Evolutionary conservation across 2,888 invertebrate species (phyloP), one percentile per base, ranked within the genome.

Genomic region (Emmelina monodactyla): DNA sequence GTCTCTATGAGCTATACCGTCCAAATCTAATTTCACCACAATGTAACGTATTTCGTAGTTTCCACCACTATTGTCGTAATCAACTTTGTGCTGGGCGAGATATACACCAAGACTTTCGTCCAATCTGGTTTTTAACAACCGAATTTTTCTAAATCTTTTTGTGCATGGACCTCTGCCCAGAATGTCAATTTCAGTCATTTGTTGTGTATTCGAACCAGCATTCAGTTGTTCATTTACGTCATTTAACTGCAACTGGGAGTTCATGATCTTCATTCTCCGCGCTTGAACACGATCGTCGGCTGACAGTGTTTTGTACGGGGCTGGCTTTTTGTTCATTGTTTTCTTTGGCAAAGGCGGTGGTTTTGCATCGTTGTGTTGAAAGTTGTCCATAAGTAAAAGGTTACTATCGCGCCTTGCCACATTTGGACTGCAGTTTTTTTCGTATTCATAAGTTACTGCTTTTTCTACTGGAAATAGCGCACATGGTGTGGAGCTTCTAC

Each of bases 1-100:
- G 61, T 92, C 91, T 67, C 91, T 90, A 43, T 85, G 85, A 14
- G 87, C 87, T 61, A 87, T 83, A 33, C 87, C 87, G 43, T 83
- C 85, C 31, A 82, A 73, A 46, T 87, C 86, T 32, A 88, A 70
- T 53, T 85, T 85, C 13, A 85, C 83, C 38, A 86, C 82, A 39
- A 85, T 81, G 47, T 86, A 85, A 15, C 85, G 73, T 43, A 83
- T 82, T 65, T 86, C 85, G 47, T 72, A 83, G 50, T 83, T 83
- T 42, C 75, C 76, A 36, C 73, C 75, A 32, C 65, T 73, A 34
- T 52, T 66, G 40, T 79, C 72, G 31, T 83, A 80, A 45, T 83
- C 84, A 35, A 78, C 71, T 55, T 78, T 72, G 50, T 88, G 86
- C 47, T 88, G 88, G 19, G 88, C 86, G 42, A 91, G 64, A 45